These are phyloP conservation scores for Heteromyza rotundicornis DNA, from an alignment of 2,888 invertebrate species.

Conservation along the genomic window DNA sequence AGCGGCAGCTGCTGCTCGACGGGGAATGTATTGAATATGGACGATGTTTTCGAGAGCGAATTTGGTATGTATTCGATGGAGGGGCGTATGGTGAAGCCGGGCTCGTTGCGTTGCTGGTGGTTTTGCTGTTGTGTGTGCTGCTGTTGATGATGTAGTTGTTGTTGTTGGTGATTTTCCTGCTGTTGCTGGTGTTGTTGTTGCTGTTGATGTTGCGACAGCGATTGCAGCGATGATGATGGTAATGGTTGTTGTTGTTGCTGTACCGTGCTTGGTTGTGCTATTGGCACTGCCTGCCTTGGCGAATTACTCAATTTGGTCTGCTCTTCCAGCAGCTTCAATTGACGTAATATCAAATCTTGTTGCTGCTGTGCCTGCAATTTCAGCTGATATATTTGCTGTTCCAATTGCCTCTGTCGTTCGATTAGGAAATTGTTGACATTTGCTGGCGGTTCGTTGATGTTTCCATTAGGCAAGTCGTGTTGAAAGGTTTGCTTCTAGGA, in stretches of 20 bases:
- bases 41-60: slow-evolving; percentile 43
- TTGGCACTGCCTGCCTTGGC: slow-evolving; percentile 20
- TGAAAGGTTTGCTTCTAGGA: too few relatives aligned
- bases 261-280: slow-evolving; percentile 42
- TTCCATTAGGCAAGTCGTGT: not conserved
- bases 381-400: slow-evolving; percentile 72
- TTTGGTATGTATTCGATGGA: slow-evolving; percentile 61
- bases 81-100: slow-evolving; percentile 58
- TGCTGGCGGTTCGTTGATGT: not conserved
- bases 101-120: slow-evolving; percentile 30
- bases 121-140: slow-evolving; percentile 23
- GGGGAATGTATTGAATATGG: slow-evolving; percentile 49
- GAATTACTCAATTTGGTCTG: slow-evolving; percentile 55
- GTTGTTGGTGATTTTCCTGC: slow-evolving; percentile 3
- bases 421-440: slow-evolving; percentile 49
- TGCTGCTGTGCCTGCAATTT: slow-evolving; percentile 74
- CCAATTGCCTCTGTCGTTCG: slow-evolving; percentile 71
- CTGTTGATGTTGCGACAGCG: slow-evolving; percentile 8
- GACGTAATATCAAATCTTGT: slow-evolving; percentile 72
- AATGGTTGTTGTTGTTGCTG: slow-evolving; percentile 36
- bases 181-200: not conserved
- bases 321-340: slow-evolving; percentile 70
- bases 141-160: slow-evolving; percentile 17
- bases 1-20: slow-evolving; percentile 67
- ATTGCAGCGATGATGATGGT: slow-evolving; percentile 23